Evolutionary conservation across 2,888 invertebrate genomes (phyloP), one percentile per base, ranked within the genome.

Genomic region (Lysandra coridon): DNA sequence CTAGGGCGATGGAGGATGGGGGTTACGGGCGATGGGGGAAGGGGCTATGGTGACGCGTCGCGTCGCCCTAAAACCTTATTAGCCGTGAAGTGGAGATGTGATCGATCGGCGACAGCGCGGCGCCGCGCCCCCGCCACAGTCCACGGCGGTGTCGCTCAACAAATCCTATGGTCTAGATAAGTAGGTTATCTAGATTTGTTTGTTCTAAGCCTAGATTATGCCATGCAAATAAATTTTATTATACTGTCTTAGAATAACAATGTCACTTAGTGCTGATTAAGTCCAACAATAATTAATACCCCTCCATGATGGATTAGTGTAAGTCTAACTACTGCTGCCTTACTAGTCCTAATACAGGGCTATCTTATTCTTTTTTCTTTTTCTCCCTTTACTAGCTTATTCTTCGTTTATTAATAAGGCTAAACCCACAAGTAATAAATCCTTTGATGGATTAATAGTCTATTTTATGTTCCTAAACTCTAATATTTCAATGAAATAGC

Each of bases 81-180:
- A 88, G 87, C 88, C 89, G 88, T 91, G 88, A 90, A 89, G 84
- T 83, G 82, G 86, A 86, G 88, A 87, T 84, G 81, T 88, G 89
- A 93, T 93, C 92, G 92, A 93, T 93, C 87, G 88, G 87, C 90
- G 90, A 88, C 92, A 86, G 85, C 82, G 82, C 84, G 91, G 91
- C 92, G 93, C 89, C 90, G 91, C 92, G 93, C 89, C 90, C 79
- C 14, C n/a, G 75, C 12, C 40, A 40, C 73, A 73, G 7, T 40
- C 73, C 23, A 6, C 73, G 64, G 12, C 73, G 64, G 12, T 30
- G 14, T 14, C 69, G 33, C 69, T 37, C 14, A 12, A 64, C 10
- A 69, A 69, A 30, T 30, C 64, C 69, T 69, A 69, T 69, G 17
- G 23, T 64, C 30, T 64, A 64, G 30, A 64, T 64, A 30, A 64